A percentile compares a stretch with the other conserved stretches of the same genome.
Conservation (phyloP, 2,797 vertebrate species). For the Phrynocephalus forsythii region DNA sequence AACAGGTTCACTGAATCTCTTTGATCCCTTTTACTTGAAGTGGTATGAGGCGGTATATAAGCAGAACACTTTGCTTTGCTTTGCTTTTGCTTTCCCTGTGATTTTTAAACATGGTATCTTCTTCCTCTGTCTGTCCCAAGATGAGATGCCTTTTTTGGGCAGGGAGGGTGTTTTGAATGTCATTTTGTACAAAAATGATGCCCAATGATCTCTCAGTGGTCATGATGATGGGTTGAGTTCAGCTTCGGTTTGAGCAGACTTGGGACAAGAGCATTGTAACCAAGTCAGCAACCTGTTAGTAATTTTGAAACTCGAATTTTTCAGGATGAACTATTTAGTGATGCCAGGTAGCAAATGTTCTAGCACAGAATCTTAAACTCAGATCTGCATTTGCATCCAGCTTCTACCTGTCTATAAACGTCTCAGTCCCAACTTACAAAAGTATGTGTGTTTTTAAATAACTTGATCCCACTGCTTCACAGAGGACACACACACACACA, state of each 20-base stretch:
- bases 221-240: background rate
- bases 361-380: background rate
- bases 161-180: background rate
- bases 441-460: background rate
- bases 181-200: background rate
- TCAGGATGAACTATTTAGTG: constrained; percentile 8
- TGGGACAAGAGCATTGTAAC: background rate
- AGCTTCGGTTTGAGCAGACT: background rate
- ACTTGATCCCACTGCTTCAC: background rate
- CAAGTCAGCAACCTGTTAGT: background rate
- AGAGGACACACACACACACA: background rate
- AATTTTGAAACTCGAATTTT: background rate
- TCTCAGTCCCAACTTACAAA: background rate
- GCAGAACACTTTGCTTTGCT: too few species aligned
- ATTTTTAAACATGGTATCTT: background rate
- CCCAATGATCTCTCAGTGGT: background rate
- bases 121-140: too few species aligned
- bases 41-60: too few species aligned
- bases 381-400: background rate
- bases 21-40: background rate
- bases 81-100: too few species aligned
- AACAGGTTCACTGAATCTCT: background rate
- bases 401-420: background rate
- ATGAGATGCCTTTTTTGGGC: too few species aligned
- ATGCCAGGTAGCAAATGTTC: background rate